Conservation (phyloP, 2,888 invertebrate genomes). For the Craniophora ligustri region DNA sequence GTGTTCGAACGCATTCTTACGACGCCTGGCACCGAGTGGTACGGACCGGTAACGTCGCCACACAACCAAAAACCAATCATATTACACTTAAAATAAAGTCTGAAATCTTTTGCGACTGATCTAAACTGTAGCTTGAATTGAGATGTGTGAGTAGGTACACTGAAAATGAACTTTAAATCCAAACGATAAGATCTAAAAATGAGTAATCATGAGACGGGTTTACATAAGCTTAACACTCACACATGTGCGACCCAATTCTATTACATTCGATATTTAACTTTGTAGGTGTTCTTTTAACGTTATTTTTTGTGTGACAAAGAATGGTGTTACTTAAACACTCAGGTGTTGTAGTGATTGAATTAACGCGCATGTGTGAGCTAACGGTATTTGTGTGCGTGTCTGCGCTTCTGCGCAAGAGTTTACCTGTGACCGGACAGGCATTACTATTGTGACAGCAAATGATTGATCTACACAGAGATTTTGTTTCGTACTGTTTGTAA, state of each 20-base stretch:
- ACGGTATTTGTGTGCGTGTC: conserved; percentile 58
- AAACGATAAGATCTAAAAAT: conserved; percentile 56
- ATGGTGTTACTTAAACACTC: conserved; percentile 35
- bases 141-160: conserved; percentile 41
- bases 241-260: conserved; percentile 21
- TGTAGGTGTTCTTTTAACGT: conserved; percentile 23
- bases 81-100: conserved; percentile 42
- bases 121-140: conserved; percentile 33
- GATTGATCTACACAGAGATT: conserved; percentile 52
- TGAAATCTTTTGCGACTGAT: conserved; percentile 40
- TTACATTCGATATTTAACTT: conserved; percentile 34
- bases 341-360: conserved; percentile 59
- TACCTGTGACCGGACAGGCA: conserved; percentile 49
- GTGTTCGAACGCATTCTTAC: conserved; percentile 75
- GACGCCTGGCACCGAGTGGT: conserved; percentile 80
- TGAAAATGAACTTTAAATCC: conserved; percentile 67
- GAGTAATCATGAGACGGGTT: conserved; percentile 31
- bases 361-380: conserved; percentile 64
- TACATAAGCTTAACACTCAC: conserved; percentile 47
- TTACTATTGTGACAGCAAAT: conserved; percentile 52
- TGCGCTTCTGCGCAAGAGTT: conserved; percentile 54
- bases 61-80: conserved; percentile 54
- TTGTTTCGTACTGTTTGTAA: conserved; percentile 18
- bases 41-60: conserved; percentile 58
- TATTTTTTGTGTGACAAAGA: conserved; percentile 34